These are phyloP conservation scores for Rousettus leschenaultii DNA, from an alignment of 2,113 vertebrate genomes.

Conservation along the genomic window DNA sequence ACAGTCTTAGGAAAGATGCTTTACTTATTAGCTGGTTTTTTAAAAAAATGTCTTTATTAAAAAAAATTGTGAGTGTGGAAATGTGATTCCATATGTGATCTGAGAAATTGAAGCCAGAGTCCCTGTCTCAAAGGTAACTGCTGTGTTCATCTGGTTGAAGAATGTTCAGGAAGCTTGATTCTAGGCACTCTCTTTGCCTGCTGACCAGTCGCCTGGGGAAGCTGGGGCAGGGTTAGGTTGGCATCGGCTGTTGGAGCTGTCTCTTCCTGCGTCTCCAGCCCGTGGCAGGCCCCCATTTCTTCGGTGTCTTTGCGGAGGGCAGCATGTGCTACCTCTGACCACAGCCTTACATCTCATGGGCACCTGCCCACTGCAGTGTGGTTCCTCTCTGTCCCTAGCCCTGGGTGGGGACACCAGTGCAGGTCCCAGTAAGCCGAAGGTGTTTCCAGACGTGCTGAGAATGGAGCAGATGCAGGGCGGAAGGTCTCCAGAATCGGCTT, in stretches of 20 bases:
- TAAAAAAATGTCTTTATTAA: not conserved
- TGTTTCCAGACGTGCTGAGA: not conserved
- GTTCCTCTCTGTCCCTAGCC: not conserved
- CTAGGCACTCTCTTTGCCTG: rapidly evolving
- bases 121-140: not conserved
- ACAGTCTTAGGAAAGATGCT: not conserved
- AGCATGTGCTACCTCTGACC: rapidly evolving
- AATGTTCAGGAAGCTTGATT: not conserved
- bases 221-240: not conserved
- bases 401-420: rapidly evolving
- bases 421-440: rapidly evolving
- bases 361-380: not conserved
- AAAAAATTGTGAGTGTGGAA: not conserved
- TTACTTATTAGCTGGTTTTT: not conserved
- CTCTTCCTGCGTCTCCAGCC: not conserved
- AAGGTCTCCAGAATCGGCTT: not conserved
- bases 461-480: not conserved
- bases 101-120: not conserved
- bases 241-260: not conserved
- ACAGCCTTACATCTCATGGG: rapidly evolving
- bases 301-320: not conserved
- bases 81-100: not conserved
- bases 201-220: not conserved
- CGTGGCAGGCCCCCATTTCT: rapidly evolving
- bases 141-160: not conserved